Evolutionary conservation across 2,888 invertebrate species (phyloP).

Genomic region (Quadroppia sp.): DNA sequence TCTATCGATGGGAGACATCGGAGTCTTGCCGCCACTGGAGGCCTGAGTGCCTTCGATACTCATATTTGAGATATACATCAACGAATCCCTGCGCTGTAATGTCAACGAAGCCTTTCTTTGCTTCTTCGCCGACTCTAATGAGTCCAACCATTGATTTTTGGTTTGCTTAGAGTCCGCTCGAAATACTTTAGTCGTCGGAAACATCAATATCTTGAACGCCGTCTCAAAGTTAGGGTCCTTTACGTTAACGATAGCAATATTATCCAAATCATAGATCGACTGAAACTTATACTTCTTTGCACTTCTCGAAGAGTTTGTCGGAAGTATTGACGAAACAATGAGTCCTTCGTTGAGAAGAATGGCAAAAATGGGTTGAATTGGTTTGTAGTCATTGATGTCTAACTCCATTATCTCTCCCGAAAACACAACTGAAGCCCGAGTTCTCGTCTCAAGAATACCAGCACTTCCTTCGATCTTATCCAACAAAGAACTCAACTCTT

Average conservation of each 20-base stretch:
- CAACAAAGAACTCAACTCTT: conserved; percentile 66
- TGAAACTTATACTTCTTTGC: conserved; percentile 69
- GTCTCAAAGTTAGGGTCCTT: conserved; percentile 66
- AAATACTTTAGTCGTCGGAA: conserved; percentile 86
- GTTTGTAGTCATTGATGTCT: conserved; percentile 70
- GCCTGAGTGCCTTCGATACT: conserved; percentile 35
- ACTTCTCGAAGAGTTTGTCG: conserved; percentile 51
- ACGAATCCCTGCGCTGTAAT: conserved; percentile 39
- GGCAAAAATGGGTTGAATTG: conserved; percentile 71
- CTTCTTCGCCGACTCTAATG: conserved; percentile 84
- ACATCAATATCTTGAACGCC: conserved; percentile 88
- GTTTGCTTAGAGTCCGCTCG: conserved; percentile 75
- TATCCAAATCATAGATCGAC: conserved; percentile 76
- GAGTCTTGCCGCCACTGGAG: conserved; percentile 10
- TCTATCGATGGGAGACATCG: conserved; percentile 40
- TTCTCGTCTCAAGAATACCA: conserved; percentile 70
- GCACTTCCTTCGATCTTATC: conserved; percentile 85
- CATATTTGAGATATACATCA: conserved; percentile 32
- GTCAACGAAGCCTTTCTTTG: conserved; percentile 56
- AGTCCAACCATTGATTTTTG: conserved; percentile 86
- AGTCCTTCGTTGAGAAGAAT: conserved; percentile 89
- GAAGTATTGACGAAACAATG: conserved; percentile 77
- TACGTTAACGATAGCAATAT: conserved; percentile 88
- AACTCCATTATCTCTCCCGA: conserved; percentile 88
- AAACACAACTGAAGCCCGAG: conserved; percentile 68